Conservation (phyloP, 2,797 vertebrate genomes). For the Orientallactaga sibirica region DNA sequence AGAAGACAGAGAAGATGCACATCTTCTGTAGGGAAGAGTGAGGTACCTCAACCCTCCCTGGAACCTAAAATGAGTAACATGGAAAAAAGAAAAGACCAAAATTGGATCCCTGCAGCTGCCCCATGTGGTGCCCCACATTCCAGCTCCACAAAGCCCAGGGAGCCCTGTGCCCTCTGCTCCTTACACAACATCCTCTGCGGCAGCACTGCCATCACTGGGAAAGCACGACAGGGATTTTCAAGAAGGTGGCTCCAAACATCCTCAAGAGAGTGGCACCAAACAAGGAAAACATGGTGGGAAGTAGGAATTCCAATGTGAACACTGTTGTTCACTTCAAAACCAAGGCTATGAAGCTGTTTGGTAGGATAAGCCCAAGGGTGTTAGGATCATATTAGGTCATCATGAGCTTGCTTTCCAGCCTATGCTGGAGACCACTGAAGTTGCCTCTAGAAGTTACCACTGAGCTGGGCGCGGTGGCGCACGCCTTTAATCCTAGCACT, state of each 20-base stretch:
- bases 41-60: not conserved
- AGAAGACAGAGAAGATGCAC: too few species aligned
- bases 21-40: not conserved
- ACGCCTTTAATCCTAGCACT: too few species aligned
- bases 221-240: not conserved
- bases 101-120: not conserved
- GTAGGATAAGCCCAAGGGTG: constrained; percentile 99
- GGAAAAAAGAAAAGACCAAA: not conserved
- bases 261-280: constrained; percentile 94
- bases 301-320: constrained; percentile 98
- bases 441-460: constrained; percentile 91
- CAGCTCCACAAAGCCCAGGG: not conserved
- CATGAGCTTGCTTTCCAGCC: constrained; percentile 97
- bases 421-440: constrained; percentile 97
- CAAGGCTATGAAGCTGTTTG: constrained; percentile 97
- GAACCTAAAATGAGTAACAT: not conserved
- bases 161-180: not conserved
- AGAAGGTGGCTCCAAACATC: constrained; percentile 68
- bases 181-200: not conserved
- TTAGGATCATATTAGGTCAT: constrained; percentile 95
- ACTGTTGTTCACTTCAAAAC: constrained; percentile 98
- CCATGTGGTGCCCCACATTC: not conserved
- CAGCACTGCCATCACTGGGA: not conserved
- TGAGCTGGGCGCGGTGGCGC: too few species aligned
- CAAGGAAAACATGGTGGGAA: constrained; percentile 98